A percentile compares a stretch with the other conserved stretches of the same genome.
Evolutionary conservation across 2,113 vertebrate species (phyloP).

Genomic region (Pteruthius melanotis): DNA sequence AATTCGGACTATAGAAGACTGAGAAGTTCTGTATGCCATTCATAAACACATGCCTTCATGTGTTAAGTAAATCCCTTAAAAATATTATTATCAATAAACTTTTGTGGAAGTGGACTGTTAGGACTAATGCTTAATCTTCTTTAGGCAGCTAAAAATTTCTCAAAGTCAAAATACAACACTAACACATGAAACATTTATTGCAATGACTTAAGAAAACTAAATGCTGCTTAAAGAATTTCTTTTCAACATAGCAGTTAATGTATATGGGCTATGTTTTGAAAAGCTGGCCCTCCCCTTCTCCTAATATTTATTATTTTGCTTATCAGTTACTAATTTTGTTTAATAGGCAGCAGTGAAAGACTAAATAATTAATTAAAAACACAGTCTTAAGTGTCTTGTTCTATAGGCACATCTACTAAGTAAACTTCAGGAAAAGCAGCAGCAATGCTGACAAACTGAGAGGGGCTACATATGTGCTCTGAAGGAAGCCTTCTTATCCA

Average conservation of each 20-base stretch:
- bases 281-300: neutral
- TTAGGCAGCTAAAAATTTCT: neutral
- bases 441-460: neutral
- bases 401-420: rapidly evolving
- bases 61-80: neutral
- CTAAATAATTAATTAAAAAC: neutral
- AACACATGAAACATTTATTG: neutral
- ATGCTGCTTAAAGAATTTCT: neutral
- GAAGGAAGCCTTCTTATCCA: neutral
- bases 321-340: neutral
- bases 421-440: neutral
- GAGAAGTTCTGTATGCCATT: neutral
- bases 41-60: neutral
- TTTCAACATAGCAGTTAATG: neutral
- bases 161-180: neutral
- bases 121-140: neutral
- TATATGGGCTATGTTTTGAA: neutral
- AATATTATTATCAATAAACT: neutral
- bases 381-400: neutral
- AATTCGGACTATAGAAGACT: neutral
- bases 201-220: neutral
- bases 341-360: neutral
- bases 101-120: neutral
- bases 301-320: neutral
- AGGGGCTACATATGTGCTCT: neutral